Conservation (phyloP, 2,888 invertebrate species). For the Pristionchus japonicus region DNA sequence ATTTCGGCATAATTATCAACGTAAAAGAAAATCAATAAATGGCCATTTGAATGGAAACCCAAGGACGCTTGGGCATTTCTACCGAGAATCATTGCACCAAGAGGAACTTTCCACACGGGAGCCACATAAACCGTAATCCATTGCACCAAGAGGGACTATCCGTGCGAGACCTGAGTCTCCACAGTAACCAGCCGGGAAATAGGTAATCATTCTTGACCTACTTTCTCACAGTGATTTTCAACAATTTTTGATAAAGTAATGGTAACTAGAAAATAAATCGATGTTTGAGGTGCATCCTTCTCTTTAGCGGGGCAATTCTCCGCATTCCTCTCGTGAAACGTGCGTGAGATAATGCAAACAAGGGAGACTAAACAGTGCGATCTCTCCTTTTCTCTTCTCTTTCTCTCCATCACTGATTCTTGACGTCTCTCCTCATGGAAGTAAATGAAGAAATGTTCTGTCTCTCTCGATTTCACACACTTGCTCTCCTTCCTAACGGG, state of each 20-base stretch:
- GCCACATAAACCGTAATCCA: no score
- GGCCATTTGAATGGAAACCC: background rate
- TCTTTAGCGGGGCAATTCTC: background rate
- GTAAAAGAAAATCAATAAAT: background rate
- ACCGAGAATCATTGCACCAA: background rate
- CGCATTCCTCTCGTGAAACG: background rate
- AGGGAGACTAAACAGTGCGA: conserved; percentile 20
- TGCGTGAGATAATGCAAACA: conserved; percentile 13
- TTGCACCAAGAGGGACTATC: no score
- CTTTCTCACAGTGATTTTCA: background rate
- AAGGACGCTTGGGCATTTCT: background rate
- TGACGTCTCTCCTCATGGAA: background rate
- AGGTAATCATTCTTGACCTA: background rate
- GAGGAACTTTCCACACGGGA: no score
- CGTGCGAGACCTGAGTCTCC: background rate
- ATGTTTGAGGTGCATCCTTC: background rate
- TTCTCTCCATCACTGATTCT: background rate
- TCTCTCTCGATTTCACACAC: no score
- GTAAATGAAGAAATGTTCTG: no score
- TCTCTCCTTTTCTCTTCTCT: background rate
- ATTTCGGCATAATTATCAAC: background rate
- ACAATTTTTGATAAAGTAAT: background rate
- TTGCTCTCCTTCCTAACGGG: no score
- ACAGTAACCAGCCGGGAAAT: background rate
- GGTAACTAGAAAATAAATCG: background rate